These are phyloP conservation scores for Bhutanitis thaidina DNA, from an alignment of 2,888 invertebrate genomes.

Conservation along the genomic window DNA sequence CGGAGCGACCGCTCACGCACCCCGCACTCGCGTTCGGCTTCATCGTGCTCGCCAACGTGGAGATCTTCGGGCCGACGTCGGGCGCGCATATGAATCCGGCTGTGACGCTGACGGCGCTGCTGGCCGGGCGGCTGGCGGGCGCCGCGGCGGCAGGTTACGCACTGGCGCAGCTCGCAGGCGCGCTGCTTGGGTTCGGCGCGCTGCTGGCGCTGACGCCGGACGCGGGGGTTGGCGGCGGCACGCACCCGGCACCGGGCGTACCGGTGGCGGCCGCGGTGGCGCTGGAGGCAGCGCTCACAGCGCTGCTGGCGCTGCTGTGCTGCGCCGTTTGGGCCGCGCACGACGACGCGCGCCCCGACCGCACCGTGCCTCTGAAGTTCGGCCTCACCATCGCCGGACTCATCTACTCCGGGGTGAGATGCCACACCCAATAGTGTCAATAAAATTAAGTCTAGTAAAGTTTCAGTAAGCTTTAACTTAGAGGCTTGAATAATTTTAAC, in stretches of 20 bases:
- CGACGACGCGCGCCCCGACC: constrained; percentile 45
- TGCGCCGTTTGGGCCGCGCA: constrained; percentile 53
- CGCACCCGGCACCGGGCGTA: constrained; percentile 22
- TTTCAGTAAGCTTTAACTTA: no score
- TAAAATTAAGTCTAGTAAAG: no score
- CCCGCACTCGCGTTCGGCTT: constrained; percentile 62
- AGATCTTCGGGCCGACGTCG: constrained; percentile 84
- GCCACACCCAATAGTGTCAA: neutral
- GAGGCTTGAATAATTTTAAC: no score
- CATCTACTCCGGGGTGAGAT: constrained; percentile 55
- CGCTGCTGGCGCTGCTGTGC: constrained; percentile 44
- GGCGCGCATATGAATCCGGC: constrained; percentile 90
- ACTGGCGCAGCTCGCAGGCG: constrained; percentile 52
- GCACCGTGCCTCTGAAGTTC: constrained; percentile 52
- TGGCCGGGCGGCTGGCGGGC: constrained; percentile 71
- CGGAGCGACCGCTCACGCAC: constrained; percentile 42
- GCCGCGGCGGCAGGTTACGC: constrained; percentile 42
- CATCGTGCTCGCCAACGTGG: constrained; percentile 48
- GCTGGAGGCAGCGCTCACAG: constrained; percentile 50
- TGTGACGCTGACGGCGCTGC: constrained; percentile 83
- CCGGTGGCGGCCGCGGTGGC: constrained; percentile 27
- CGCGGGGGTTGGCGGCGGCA: constrained; percentile 15
- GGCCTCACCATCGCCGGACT: constrained; percentile 60
- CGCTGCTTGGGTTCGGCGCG: constrained; percentile 45
- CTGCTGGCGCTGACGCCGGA: constrained; percentile 38